phyloP scores from a whole-genome alignment of 2,113 vertebrate species.

The Neogobius melanostomus region DNA sequence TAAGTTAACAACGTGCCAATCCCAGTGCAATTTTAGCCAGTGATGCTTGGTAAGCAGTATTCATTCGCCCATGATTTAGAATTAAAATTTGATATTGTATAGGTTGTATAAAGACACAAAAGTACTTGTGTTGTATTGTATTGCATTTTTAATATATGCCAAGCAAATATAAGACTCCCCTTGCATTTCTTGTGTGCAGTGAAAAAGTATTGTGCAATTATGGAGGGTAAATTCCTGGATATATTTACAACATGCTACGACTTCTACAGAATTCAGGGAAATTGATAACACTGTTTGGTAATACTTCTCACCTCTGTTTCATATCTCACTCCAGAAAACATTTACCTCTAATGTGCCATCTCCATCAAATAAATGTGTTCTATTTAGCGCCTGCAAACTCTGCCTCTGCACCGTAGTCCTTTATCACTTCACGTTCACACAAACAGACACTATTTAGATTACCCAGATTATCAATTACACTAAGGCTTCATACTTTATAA shows the following conservation, averaged over 20 bases:
- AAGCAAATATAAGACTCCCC: too few species aligned
- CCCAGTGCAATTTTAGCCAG: too few species aligned
- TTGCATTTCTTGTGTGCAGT: not conserved
- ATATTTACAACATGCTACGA: not conserved
- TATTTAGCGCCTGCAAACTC: constrained; percentile 21
- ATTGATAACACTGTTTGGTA: not conserved
- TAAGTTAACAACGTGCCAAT: too few species aligned
- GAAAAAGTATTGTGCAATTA: not conserved
- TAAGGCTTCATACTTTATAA: constrained; percentile 22
- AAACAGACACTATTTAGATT: constrained; percentile 5
- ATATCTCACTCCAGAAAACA: constrained; percentile 11
- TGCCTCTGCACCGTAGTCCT: constrained; percentile 11
- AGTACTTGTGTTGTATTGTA: too few species aligned
- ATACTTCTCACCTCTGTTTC: not conserved
- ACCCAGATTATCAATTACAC: constrained; percentile 1
- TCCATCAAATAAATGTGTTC: constrained; percentile 18
- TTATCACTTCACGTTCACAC: constrained; percentile 17
- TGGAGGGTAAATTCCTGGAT: not conserved
- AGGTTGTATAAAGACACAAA: too few species aligned
- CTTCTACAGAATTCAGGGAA: not conserved
- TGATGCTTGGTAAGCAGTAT: too few species aligned
- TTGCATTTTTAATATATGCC: too few species aligned
- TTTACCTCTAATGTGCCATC: not conserved
- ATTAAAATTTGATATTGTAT: too few species aligned
- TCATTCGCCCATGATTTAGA: too few species aligned